Evolutionary conservation across 2,113 vertebrate genomes (phyloP), one percentile per base, ranked within the genome.

Genomic region (Procavia capensis): DNA sequence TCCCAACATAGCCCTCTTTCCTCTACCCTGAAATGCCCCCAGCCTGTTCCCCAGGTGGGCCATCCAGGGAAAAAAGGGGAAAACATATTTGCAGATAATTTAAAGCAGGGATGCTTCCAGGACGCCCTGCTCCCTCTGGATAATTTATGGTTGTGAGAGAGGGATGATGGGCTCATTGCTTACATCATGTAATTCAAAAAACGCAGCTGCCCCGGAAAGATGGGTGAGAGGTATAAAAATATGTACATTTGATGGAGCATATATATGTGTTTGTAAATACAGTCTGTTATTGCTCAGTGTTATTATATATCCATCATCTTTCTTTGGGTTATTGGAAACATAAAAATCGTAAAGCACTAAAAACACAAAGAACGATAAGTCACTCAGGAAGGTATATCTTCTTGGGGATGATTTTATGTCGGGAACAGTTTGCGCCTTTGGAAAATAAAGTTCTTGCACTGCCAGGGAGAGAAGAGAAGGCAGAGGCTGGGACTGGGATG

Each of bases 261-360:
- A 96, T 97, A 97, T 98, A 97, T 98, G 96, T 97, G 97, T 98
- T 98, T 97, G 97, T 98, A 98, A 98, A 97, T 96, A 97, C 97
- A 97, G 97, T 98, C 96, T 97, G 97, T 97, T 98, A 98, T 97
- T 97, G 96, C 97, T 97, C 96, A 97, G 96, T 96, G 96, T 97
- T 98, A 97, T 98, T 98, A 97, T 98, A 97, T 97, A 98, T 97
- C 97, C 96, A 98, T 98, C 97, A 98, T 97, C 97, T 98, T 98
- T 98, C 97, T 98, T 97, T 96, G 95, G 97, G 96, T 97, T 98
- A 97, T 97, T 98, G 97, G 97, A 97, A 98, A 97, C 97, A 98
- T 98, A 98, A 98, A 98, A 98, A 96, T 97, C 96, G 97, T 98
- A 97, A 97, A 97, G 97, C 96, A 95, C 95, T 98, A 98, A 97